These are phyloP conservation scores for Ammodytes marinus DNA, from an alignment of 2,113 vertebrate species.

Conservation along the genomic window DNA sequence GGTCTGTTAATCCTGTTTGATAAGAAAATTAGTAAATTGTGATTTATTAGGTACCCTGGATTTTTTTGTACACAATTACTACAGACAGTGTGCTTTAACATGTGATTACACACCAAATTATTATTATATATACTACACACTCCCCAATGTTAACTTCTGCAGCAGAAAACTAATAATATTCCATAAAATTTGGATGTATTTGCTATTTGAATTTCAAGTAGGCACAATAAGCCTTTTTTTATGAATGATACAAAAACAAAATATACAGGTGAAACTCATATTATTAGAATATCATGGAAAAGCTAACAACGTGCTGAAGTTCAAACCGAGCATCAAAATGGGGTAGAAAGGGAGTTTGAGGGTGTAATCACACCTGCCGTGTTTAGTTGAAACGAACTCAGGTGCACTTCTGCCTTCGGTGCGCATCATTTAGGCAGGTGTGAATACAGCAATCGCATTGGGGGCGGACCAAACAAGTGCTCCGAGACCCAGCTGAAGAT, in stretches of 20 bases:
- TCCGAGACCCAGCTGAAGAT: too few relatives aligned
- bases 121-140: background rate
- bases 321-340: too few relatives aligned
- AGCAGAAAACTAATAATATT: background rate
- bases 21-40: background rate
- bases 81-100: background rate
- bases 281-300: too few relatives aligned
- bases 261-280: background rate
- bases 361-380: too few relatives aligned
- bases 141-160: too few relatives aligned
- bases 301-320: too few relatives aligned
- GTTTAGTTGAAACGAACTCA: too few relatives aligned
- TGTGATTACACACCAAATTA: background rate
- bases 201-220: background rate
- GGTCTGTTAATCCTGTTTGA: conserved; percentile 8
- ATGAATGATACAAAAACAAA: background rate
- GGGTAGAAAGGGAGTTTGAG: too few relatives aligned
- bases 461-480: too few relatives aligned
- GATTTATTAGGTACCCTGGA: background rate
- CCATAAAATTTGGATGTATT: background rate
- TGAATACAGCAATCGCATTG: too few relatives aligned
- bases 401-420: too few relatives aligned
- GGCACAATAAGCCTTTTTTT: background rate
- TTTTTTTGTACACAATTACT: background rate
- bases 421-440: too few relatives aligned